Evolutionary conservation across 2,888 invertebrate genomes (phyloP).

Genomic region (Sinentomon sp.): DNA sequence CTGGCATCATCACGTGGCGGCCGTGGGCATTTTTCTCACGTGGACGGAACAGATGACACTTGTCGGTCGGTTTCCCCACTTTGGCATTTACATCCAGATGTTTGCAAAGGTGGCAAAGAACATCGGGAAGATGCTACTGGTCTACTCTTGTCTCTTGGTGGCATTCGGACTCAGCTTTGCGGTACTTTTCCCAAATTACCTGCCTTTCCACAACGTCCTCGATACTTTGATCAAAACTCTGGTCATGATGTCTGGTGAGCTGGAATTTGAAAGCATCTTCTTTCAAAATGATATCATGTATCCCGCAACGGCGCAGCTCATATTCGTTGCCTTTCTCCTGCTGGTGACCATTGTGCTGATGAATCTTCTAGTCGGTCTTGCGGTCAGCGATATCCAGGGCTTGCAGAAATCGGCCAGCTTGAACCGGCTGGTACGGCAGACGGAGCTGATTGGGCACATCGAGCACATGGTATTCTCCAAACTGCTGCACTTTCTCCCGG

Average conservation of each 20-base stretch:
- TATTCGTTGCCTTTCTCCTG: constrained; percentile 15
- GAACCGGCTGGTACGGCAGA: constrained; percentile 48
- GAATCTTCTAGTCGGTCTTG: constrained; percentile 16
- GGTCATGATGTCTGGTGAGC: constrained; percentile 17
- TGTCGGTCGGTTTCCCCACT: constrained; percentile 56
- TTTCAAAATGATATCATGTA: constrained; percentile 13
- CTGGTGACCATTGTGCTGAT: constrained; percentile 16
- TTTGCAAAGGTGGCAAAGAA: constrained; percentile 58
- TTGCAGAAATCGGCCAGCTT: constrained; percentile 28
- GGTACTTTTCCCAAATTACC: constrained; percentile 45
- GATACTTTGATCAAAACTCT: constrained; percentile 12
- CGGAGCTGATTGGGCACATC: constrained; percentile 47
- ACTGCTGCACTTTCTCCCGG: constrained; percentile 31
- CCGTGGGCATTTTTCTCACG: constrained; percentile 36
- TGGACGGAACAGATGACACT: constrained; percentile 67
- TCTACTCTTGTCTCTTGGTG: constrained; percentile 48
- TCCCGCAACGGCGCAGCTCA: constrained; percentile 13
- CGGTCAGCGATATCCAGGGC: constrained; percentile 18
- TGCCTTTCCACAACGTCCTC: constrained; percentile 5
- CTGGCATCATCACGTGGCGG: constrained; percentile 11
- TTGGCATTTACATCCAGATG: constrained; percentile 65
- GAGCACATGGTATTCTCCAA: constrained; percentile 56
- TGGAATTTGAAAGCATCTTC: constrained; percentile 15
- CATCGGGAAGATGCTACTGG: constrained; percentile 49
- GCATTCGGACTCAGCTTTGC: constrained; percentile 55